phyloP scores from a whole-genome alignment of 2,113 vertebrate genomes.

The Brienomyrus brachyistius region DNA sequence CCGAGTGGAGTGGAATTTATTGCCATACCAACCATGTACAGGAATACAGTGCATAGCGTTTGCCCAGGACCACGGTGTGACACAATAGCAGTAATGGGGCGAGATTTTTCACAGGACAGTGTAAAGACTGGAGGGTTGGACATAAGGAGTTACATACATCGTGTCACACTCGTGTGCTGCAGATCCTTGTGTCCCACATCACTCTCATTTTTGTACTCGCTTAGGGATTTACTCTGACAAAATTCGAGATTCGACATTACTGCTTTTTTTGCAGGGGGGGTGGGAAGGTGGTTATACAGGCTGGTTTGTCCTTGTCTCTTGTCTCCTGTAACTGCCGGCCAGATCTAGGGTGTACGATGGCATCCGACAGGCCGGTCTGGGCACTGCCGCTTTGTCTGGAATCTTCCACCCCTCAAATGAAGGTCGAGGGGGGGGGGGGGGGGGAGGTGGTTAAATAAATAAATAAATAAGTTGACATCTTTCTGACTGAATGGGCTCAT shows the following conservation, averaged over 20 bases:
- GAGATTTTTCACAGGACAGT: neutral
- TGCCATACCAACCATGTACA: neutral
- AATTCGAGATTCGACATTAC: neutral
- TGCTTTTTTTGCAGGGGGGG: neutral
- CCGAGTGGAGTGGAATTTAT: neutral
- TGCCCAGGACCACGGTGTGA: neutral
- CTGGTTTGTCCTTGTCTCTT: neutral
- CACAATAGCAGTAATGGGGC: neutral
- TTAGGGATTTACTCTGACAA: neutral
- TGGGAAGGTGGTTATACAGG: neutral
- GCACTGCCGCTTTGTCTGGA: neutral
- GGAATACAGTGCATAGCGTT: neutral
- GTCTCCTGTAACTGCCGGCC: neutral
- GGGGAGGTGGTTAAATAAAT: neutral
- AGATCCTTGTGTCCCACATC: neutral
- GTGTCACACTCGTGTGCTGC: neutral
- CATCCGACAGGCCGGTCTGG: neutral
- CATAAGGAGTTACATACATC: neutral
- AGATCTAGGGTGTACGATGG: neutral
- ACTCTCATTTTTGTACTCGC: neutral
- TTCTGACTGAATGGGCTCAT: neutral
- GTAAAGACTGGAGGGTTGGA: neutral
- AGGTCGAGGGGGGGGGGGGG: neutral
- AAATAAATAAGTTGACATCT: neutral
- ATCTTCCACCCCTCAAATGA: neutral